Conservation (phyloP, 2,888 invertebrate genomes). For the Deilephila elpenor region DNA sequence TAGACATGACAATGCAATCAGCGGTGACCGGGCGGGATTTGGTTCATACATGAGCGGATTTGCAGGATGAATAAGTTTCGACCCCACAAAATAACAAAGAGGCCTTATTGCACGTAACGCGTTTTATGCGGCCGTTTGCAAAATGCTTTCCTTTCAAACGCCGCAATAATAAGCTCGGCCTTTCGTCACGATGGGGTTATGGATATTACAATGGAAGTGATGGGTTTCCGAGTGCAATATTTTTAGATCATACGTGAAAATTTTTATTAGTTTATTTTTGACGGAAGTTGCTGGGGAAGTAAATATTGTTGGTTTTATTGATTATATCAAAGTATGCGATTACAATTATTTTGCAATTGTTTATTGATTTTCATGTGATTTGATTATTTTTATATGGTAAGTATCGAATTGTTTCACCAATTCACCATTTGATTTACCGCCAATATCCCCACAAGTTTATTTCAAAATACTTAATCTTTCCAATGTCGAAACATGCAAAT, state of each 20-base stretch:
- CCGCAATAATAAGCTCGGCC: conserved; percentile 31
- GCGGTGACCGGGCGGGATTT: conserved; percentile 84
- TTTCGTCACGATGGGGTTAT: conserved; percentile 27
- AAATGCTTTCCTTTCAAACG: conserved; percentile 68
- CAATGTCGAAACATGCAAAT: too few relatives aligned
- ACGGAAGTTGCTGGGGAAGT: too few relatives aligned
- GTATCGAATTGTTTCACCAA: not conserved
- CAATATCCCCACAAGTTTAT: too few relatives aligned
- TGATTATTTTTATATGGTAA: not conserved
- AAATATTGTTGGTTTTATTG: too few relatives aligned
- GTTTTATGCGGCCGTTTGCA: conserved; percentile 78
- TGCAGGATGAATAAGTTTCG: conserved; percentile 84
- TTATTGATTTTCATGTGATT: not conserved
- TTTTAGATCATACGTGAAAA: too few relatives aligned
- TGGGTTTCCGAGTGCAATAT: not conserved
- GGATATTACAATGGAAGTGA: conserved; percentile 21
- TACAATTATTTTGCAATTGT: not conserved
- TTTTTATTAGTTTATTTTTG: too few relatives aligned
- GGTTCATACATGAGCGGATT: conserved; percentile 84
- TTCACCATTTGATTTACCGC: too few relatives aligned
- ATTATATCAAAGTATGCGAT: not conserved
- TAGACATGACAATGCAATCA: conserved; percentile 85
- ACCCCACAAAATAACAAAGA: conserved; percentile 83
- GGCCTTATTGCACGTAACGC: conserved; percentile 75
- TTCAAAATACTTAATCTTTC: too few relatives aligned